Conservation (phyloP, 2,888 invertebrate species). For the Diloba caeruleocephala region DNA sequence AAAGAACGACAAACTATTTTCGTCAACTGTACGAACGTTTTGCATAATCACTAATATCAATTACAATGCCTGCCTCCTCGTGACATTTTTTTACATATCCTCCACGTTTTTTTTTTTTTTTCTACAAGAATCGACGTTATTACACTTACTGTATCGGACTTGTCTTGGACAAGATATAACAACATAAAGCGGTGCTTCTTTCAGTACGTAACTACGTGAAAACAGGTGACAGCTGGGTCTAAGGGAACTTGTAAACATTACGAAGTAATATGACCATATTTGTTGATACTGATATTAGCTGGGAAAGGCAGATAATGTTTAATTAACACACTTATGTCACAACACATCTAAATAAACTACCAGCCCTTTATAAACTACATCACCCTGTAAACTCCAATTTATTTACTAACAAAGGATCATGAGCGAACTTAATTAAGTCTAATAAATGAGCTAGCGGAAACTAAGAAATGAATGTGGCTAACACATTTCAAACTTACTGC, state of each 20-base stretch:
- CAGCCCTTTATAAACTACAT: slow-evolving; percentile 58
- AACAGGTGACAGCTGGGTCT: slow-evolving; percentile 16
- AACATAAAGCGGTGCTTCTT: slow-evolving; percentile 66
- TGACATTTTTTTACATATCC: slow-evolving; percentile 44
- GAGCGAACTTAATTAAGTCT: slow-evolving; percentile 39
- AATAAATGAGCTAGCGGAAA: slow-evolving; percentile 48
- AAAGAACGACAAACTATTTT: slow-evolving; percentile 54
- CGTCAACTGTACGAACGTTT: slow-evolving; percentile 45
- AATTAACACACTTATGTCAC: slow-evolving; percentile 6
- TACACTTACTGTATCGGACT: slow-evolving; percentile 58
- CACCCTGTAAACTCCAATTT: slow-evolving; percentile 74
- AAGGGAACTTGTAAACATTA: slow-evolving; percentile 9
- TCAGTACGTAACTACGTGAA: slow-evolving; percentile 55
- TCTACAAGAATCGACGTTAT: slow-evolving; percentile 56
- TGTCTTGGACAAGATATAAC: slow-evolving; percentile 64
- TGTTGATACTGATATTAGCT: neutral
- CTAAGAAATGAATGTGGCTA: slow-evolving; percentile 36
- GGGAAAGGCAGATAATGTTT: slow-evolving; percentile 5
- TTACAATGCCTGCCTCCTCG: slow-evolving; percentile 40
- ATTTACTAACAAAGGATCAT: slow-evolving; percentile 46
- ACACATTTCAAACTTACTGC: slow-evolving; percentile 18
- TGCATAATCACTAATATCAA: slow-evolving; percentile 55
- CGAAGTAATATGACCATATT: neutral
- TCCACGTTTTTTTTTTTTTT: slow-evolving; percentile 47
- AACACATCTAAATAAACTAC: slow-evolving; percentile 43